These are phyloP conservation scores for Bos taurus DNA, from an alignment of 2,113 vertebrate genomes.

Conservation along the genomic window DNA sequence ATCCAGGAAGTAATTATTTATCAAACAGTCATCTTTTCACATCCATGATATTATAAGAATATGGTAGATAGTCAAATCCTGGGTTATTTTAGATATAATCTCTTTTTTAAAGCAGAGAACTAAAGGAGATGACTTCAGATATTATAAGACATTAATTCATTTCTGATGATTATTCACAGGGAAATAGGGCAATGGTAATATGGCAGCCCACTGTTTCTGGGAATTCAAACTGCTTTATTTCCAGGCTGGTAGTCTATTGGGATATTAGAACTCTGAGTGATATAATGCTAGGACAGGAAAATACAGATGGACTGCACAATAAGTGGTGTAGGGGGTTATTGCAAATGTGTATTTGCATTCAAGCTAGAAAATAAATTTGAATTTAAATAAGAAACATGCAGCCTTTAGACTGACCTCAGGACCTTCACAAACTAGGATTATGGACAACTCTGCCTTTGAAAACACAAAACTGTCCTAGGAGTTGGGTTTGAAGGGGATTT, in stretches of 20 bases:
- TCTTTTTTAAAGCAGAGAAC: not conserved
- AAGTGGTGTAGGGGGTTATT: accelerated
- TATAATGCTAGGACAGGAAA: not conserved
- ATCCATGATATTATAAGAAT: not conserved
- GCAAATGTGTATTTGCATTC: not conserved
- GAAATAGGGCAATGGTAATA: not conserved
- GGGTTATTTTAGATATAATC: not conserved
- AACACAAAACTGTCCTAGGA: not conserved
- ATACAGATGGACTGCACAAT: not conserved
- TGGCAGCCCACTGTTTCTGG: not conserved
- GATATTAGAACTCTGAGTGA: not conserved
- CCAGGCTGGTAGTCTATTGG: not conserved
- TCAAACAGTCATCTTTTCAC: not conserved
- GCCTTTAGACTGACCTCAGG: not conserved
- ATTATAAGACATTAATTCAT: not conserved
- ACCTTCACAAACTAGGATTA: not conserved
- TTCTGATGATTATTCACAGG: not conserved
- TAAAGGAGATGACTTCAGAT: not conserved
- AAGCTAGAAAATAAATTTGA: not conserved
- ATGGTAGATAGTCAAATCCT: not conserved
- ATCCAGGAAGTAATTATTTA: not conserved
- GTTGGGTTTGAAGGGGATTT: not conserved
- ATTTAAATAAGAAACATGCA: not conserved
- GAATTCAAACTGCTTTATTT: not conserved
- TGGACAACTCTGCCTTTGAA: not conserved